Evolutionary conservation across 2,888 invertebrate species (phyloP), one percentile per base, ranked within the genome.

Genomic region (Lasioglossum marginatum): DNA sequence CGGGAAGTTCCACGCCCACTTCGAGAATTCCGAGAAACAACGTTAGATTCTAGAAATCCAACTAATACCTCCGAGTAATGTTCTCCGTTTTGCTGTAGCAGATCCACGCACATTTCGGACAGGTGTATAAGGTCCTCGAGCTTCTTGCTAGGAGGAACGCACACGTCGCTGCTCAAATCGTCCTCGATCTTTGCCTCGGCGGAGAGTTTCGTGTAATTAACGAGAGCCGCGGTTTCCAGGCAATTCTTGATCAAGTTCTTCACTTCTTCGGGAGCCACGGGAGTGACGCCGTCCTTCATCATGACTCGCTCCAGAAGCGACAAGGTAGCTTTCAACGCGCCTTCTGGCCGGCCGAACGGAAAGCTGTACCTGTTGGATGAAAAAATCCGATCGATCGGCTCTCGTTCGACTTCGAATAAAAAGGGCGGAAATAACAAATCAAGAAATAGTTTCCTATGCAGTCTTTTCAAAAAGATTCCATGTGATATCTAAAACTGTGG

Each of bases 221-320:
- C 97, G 79, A 99, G 96, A 3, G 99, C 99, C 23, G 99, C 99
- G 88, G 98, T 99, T 96, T 99, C 99, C 92, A 99, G 96, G 95
- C 99, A 99, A 92, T 99, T 99, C 95, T 99, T 98, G 90, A 99
- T 99, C 97, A 99, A 98, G 66, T 97, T 97, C 88, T 99, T 97
- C 1, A 99, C 99, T 95, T 99, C 99, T 95, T 99, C 97, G 91
- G 98, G 97, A 83, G 99, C 98, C 77, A 99, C 99, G 10, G 99
- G 99, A 48, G 99, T 99, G 71, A 98, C 99, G 88, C 99, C 98
- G 95, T 99, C 99, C 95, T 99, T 99, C 99, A 99, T 99, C 87
- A 99, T 95, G 19, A 99, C 99, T 93, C 99, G 96, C 96, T 99
- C 99, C 87, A 99, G 95, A 70, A 99, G 96, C 19, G 99, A 99